Conservation (phyloP, 2,888 invertebrate species). For the Sympetrum striolatum region DNA sequence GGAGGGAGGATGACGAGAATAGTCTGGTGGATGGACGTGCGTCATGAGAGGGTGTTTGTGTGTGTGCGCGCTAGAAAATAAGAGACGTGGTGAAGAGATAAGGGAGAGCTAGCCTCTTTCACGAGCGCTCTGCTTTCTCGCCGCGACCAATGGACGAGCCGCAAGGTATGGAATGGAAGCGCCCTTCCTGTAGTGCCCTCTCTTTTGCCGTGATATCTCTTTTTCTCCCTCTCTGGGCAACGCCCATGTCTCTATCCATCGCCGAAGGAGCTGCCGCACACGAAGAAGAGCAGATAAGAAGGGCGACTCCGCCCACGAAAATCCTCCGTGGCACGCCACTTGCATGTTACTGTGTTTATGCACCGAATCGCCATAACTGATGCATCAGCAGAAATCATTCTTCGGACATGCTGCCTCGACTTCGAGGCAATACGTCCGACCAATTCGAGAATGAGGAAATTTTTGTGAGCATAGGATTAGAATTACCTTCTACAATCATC, state of each 20-base stretch:
- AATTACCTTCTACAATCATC: no score
- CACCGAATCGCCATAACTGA: neutral
- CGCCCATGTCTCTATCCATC: neutral
- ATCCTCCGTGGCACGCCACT: neutral
- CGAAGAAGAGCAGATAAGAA: conserved; percentile 27
- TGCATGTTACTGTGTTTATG: neutral
- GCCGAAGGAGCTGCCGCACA: conserved; percentile 32
- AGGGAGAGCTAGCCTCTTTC: neutral
- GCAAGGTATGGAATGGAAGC: neutral
- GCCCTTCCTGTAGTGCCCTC: neutral
- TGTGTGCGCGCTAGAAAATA: neutral
- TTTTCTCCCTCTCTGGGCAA: neutral
- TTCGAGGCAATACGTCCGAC: neutral
- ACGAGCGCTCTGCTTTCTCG: neutral
- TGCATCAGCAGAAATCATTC: neutral
- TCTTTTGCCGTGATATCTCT: neutral
- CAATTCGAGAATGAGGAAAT: no score
- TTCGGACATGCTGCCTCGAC: no score
- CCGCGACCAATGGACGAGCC: neutral
- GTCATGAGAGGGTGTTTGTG: neutral
- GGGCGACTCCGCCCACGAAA: conserved; percentile 22
- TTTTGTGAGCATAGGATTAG: no score
- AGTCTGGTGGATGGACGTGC: neutral
- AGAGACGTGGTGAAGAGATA: neutral
- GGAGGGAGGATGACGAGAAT: neutral